Percentiles rank a stretch among this genome's conserved stretches.
These are phyloP conservation scores for Drosophila lutescens DNA, from an alignment of 2,888 invertebrate species.

Conservation along the genomic window DNA sequence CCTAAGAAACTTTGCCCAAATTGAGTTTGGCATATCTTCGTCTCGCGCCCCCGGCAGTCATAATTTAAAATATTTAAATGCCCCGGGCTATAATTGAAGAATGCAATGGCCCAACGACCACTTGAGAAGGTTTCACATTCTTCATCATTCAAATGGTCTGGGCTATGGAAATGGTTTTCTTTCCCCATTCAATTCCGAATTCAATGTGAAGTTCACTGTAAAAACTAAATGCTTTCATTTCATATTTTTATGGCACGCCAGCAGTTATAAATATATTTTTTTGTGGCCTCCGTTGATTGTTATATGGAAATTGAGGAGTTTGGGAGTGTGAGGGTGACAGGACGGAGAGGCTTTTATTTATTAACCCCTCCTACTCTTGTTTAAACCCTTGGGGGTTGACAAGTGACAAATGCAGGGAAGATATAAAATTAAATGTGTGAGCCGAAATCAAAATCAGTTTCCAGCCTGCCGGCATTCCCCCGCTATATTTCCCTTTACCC, in stretches of 20 bases:
- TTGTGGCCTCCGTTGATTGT: conserved; percentile 65
- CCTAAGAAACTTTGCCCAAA: conserved; percentile 55
- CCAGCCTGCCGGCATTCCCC: conserved; percentile 35
- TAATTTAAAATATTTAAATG: conserved; percentile 70
- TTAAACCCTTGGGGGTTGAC: conserved; percentile 37
- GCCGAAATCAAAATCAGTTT: conserved; percentile 52
- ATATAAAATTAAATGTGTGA: conserved; percentile 28
- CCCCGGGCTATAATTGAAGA: conserved; percentile 63
- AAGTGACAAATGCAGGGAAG: conserved; percentile 62
- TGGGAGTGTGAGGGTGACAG: conserved; percentile 5
- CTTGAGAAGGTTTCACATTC: conserved; percentile 57
- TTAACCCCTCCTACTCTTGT: conserved; percentile 1
- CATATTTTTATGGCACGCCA: conserved; percentile 58
- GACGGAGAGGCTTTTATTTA: conserved; percentile 28
- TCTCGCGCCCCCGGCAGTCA: conserved; percentile 44
- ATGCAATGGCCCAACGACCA: conserved; percentile 32
- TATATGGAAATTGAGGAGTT: conserved; percentile 51
- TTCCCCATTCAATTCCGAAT: conserved; percentile 17
- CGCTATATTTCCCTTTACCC: neutral
- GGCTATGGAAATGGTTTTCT: conserved; percentile 13
- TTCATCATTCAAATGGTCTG: conserved; percentile 61
- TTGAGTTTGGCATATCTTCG: conserved; percentile 65
- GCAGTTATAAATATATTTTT: conserved; percentile 65
- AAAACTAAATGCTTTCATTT: conserved; percentile 34
- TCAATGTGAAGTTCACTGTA: conserved; percentile 48